These are phyloP conservation scores for Aporophyla nigra DNA, from an alignment of 2,888 invertebrate genomes.

Conservation along the genomic window DNA sequence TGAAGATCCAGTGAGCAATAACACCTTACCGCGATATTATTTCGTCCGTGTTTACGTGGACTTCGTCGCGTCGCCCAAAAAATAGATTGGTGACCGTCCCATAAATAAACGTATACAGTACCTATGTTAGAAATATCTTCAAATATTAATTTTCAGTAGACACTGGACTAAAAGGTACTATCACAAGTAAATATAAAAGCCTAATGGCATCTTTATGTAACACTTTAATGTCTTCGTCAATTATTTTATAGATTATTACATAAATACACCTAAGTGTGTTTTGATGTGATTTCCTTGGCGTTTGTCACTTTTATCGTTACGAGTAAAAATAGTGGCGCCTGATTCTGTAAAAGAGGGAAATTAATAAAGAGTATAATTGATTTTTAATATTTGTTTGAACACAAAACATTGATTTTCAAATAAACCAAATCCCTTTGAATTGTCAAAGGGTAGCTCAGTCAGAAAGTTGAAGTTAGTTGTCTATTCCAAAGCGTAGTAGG, in stretches of 20 bases:
- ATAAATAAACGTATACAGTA: background rate
- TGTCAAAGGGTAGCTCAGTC: too few relatives aligned
- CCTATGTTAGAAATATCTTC: background rate
- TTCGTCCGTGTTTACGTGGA: too few relatives aligned
- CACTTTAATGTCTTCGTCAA: slow-evolving; percentile 35
- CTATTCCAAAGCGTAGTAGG: too few relatives aligned
- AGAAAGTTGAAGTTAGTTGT: too few relatives aligned
- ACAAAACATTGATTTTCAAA: too few relatives aligned
- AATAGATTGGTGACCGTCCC: background rate
- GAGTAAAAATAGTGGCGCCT: slow-evolving; percentile 29
- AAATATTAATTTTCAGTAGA: background rate
- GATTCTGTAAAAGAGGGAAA: slow-evolving; percentile 26
- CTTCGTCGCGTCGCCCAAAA: too few relatives aligned
- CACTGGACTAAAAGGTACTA: background rate
- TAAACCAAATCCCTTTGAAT: too few relatives aligned
- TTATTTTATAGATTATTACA: slow-evolving; percentile 19
- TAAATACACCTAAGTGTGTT: slow-evolving; percentile 16
- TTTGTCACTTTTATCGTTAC: slow-evolving; percentile 22
- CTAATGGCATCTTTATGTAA: slow-evolving; percentile 19
- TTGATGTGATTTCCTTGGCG: slow-evolving; percentile 24
- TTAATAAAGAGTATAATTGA: background rate
- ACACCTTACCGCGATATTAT: too few relatives aligned
- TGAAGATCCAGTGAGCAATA: too few relatives aligned
- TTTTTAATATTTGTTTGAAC: too few relatives aligned
- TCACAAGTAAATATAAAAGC: background rate